Evolutionary conservation across 2,797 vertebrate species (phyloP), one percentile per base, ranked within the genome.

Genomic region (Ceryle rudis): DNA sequence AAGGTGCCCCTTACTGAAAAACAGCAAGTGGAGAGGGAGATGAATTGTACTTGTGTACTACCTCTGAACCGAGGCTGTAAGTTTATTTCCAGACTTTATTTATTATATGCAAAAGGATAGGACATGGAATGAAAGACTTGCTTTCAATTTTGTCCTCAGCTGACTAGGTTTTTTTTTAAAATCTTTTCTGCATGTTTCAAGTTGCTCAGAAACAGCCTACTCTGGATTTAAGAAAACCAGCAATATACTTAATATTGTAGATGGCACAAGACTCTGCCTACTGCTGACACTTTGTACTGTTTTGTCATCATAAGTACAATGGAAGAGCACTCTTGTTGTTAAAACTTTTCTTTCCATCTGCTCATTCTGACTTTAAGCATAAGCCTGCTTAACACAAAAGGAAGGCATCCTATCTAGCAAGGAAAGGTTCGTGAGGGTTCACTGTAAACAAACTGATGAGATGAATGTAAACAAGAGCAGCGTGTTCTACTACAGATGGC

Each of bases 281-380:
- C 90, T 97, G 95, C 75, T 97, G 96, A 96, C 96, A 97, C 79
- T 94, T 84, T 81, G 75, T 94, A 90, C 92, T 96, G 89, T 83
- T 96, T 91, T 92, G 61, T 95, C 93, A 88, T 95, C 51, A n/a
- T 94, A 93, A 98, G 93, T 84, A 96, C 87, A 97, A 94, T 92
- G 78, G 87, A 96, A 55, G 79, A 91, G 90, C 78, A 87, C 52
- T 94, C 91, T 95, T 95, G 94, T 97, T 97, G 78, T 90, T 93
- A 52, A 67, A 94, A 94, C 73, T 94, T 95, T 96, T 92, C 74
- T 93, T 93, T 91, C 96, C 97, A 97, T 97, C 94, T 97, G 96
- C 92, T 97, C 33, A 20, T 93, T 96, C 88, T 96, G 93, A 96
- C 90, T 96, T 95, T 85, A 92, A 94, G 70, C 94, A 92, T 85